phyloP scores from a whole-genome alignment of 2,113 vertebrate species.

The Phainopepla nitens region DNA sequence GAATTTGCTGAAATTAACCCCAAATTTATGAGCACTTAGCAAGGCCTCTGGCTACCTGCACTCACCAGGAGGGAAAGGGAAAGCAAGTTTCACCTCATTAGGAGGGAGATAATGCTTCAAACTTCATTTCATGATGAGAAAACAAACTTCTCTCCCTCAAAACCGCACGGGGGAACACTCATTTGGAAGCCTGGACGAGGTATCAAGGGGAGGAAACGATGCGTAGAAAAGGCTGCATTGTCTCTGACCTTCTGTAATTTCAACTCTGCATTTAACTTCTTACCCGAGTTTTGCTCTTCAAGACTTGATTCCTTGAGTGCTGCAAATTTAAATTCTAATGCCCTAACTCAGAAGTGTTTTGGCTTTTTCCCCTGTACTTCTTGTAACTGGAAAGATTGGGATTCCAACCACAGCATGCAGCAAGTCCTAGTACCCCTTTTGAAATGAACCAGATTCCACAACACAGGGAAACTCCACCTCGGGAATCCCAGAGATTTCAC shows the following conservation, averaged over 20 bases:
- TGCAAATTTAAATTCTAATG: neutral
- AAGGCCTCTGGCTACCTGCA: neutral
- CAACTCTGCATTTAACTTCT: neutral
- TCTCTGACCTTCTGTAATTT: neutral
- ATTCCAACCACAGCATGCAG: neutral
- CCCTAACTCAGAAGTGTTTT: neutral
- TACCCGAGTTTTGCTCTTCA: neutral
- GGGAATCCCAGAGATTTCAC: neutral
- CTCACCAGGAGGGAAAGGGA: neutral
- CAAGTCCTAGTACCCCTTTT: neutral
- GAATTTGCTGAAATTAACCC: neutral
- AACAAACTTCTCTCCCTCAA: neutral
- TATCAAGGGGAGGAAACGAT: neutral
- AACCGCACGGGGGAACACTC: neutral
- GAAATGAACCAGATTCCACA: neutral
- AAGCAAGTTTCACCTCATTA: neutral
- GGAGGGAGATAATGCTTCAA: neutral
- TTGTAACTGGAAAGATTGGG: neutral
- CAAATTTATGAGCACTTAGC: neutral
- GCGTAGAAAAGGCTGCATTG: neutral
- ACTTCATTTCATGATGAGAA: neutral
- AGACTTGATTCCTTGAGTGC: neutral
- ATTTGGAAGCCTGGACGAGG: neutral
- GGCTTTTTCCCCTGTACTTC: accelerated
- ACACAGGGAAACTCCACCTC: neutral